These are phyloP conservation scores for Acyrthosiphon pisum DNA, from an alignment of 1,140 invertebrate genomes.

Conservation along the genomic window DNA sequence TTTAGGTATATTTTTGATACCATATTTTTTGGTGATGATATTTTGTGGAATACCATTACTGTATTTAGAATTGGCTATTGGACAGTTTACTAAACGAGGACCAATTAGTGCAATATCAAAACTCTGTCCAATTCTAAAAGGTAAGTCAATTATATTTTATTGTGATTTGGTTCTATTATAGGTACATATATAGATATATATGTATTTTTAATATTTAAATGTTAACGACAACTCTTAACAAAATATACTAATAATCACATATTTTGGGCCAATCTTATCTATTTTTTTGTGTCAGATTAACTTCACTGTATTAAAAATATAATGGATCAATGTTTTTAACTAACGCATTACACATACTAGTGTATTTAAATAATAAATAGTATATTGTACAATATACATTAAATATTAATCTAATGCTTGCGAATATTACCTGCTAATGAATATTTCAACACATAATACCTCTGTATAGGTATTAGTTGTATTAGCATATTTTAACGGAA, in stretches of 20 bases:
- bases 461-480: not conserved
- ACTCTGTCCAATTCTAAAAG: conserved; percentile 85
- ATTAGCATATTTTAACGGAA: not conserved
- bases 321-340: not conserved
- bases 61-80: conserved; percentile 84
- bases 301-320: not conserved
- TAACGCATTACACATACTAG: not conserved
- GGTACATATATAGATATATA: not conserved
- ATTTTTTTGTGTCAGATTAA: not conserved
- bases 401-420: not conserved
- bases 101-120: conserved; percentile 83
- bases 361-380: not conserved
- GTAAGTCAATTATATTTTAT: conserved; percentile 65
- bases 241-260: not conserved
- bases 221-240: not conserved
- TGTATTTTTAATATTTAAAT: no score
- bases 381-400: not conserved
- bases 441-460: not conserved
- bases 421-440: not conserved
- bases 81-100: conserved; percentile 81
- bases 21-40: conserved; percentile 81
- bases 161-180: not conserved
- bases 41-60: conserved; percentile 81
- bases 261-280: not conserved
- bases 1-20: conserved; percentile 83